These are phyloP conservation scores for Pelodiscus sinensis DNA, from an alignment of 2,113 vertebrate genomes.

Conservation along the genomic window DNA sequence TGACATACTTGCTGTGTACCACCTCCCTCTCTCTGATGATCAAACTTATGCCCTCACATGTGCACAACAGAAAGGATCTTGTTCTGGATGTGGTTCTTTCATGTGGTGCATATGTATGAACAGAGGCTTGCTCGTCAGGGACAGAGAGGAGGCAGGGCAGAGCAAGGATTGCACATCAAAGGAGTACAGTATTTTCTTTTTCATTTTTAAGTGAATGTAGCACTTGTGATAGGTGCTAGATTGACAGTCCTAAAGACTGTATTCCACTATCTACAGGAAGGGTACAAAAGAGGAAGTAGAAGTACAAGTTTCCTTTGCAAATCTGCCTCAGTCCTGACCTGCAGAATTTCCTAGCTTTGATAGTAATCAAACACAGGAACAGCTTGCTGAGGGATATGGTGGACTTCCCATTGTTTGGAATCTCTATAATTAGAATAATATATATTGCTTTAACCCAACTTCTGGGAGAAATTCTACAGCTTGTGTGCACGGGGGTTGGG, in stretches of 20 bases:
- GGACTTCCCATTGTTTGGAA: not conserved
- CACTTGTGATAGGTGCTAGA: not conserved
- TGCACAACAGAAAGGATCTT: constrained; percentile 20
- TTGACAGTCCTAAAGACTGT: not conserved
- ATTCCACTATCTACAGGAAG: not conserved
- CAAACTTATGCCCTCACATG: not conserved
- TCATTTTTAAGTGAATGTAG: not conserved
- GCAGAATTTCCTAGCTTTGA: not conserved
- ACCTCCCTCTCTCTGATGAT: not conserved
- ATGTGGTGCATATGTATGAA: constrained; percentile 1
- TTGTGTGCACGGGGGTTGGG: not conserved
- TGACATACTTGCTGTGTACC: not conserved
- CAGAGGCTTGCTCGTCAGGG: not conserved
- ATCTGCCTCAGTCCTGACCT: not conserved
- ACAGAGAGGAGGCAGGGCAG: constrained; percentile 12
- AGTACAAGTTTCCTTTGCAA: not conserved
- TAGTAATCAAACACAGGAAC: not conserved
- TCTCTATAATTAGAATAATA: not conserved
- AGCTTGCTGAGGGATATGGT: not conserved
- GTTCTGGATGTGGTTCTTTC: not conserved
- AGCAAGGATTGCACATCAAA: constrained; percentile 29
- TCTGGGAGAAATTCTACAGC: not conserved
- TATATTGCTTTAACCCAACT: not conserved
- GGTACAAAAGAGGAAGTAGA: not conserved
- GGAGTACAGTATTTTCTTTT: not conserved